These are phyloP conservation scores for Mylabris sibirica DNA, from an alignment of 2,888 invertebrate species.

Conservation along the genomic window DNA sequence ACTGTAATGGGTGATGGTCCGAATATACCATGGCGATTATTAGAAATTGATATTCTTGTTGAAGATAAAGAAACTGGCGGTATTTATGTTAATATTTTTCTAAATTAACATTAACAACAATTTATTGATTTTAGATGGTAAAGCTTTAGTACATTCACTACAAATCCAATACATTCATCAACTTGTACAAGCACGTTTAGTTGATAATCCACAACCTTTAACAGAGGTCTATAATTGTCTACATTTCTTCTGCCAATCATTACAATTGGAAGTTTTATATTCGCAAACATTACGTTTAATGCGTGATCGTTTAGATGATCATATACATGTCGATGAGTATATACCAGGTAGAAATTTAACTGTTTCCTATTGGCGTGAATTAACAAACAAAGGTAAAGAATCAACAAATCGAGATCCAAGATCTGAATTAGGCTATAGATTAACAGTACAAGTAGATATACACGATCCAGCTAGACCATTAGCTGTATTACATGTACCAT, in stretches of 20 bases:
- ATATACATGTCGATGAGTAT: slow-evolving; percentile 91
- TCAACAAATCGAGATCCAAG: slow-evolving; percentile 68
- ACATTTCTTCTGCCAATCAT: slow-evolving; percentile 92
- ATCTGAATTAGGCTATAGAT: slow-evolving; percentile 86
- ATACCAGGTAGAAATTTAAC: slow-evolving; percentile 86
- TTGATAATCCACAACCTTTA: slow-evolving; percentile 80
- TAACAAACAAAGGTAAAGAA: slow-evolving; percentile 64
- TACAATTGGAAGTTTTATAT: slow-evolving; percentile 90
- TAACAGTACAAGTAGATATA: slow-evolving; percentile 88
- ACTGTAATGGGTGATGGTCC: slow-evolving; percentile 97
- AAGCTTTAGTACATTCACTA: slow-evolving; percentile 91
- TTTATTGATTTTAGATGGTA: slow-evolving; percentile 76
- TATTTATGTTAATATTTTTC: slow-evolving; percentile 46
- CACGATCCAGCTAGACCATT: slow-evolving; percentile 80
- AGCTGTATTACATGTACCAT: slow-evolving; percentile 73
- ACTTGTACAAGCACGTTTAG: slow-evolving; percentile 87
- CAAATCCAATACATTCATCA: slow-evolving; percentile 95
- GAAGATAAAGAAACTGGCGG: slow-evolving; percentile 97
- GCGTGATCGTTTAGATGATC: slow-evolving; percentile 86
- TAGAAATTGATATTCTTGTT: slow-evolving; percentile 94
- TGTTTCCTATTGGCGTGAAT: slow-evolving; percentile 89
- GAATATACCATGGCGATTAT: slow-evolving; percentile 91
- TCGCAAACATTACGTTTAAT: slow-evolving; percentile 89
- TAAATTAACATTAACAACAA: background rate
- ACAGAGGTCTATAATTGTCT: slow-evolving; percentile 85